A percentile compares a stretch with the other conserved stretches of the same genome.
phyloP scores from a whole-genome alignment of 2,888 invertebrate species.

The Stegana nigrithorax region DNA sequence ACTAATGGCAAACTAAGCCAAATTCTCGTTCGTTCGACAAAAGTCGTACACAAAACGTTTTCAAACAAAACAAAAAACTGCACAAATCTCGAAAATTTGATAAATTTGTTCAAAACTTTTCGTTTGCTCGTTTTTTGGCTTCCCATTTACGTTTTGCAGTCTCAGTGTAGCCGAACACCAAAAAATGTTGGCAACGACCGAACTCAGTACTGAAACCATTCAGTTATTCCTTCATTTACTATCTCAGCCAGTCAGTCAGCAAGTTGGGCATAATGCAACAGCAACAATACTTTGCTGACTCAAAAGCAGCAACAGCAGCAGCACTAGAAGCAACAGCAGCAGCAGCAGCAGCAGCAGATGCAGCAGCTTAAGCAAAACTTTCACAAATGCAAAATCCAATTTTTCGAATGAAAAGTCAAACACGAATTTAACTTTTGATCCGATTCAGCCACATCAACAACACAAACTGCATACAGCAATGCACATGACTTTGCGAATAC shows the following conservation, averaged over 20 bases:
- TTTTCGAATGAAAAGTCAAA: constrained; percentile 60
- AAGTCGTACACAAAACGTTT: background rate
- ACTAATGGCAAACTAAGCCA: too few species aligned
- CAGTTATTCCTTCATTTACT: background rate
- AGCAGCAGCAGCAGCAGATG: background rate
- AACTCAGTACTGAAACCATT: background rate
- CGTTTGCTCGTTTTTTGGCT: background rate
- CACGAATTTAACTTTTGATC: constrained; percentile 59
- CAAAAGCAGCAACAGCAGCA: constrained; percentile 3
- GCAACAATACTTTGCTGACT: too few species aligned
- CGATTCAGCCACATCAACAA: constrained; percentile 37
- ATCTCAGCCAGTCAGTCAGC: background rate
- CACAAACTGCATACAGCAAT: background rate
- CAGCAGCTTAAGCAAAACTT: constrained; percentile 36
- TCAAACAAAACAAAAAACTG: constrained; percentile 44
- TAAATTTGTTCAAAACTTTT: constrained; percentile 46
- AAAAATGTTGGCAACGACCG: background rate
- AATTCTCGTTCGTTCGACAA: background rate
- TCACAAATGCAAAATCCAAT: constrained; percentile 57
- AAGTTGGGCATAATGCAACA: background rate
- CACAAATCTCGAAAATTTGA: constrained; percentile 55
- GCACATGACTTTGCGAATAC: too few species aligned
- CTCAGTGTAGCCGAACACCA: background rate
- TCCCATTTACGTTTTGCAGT: background rate
- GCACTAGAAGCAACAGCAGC: background rate